A percentile compares a stretch with the other conserved stretches of the same genome.
phyloP scores from a whole-genome alignment of 2,888 invertebrate species.

The Rhorus exstirpatorius region DNA sequence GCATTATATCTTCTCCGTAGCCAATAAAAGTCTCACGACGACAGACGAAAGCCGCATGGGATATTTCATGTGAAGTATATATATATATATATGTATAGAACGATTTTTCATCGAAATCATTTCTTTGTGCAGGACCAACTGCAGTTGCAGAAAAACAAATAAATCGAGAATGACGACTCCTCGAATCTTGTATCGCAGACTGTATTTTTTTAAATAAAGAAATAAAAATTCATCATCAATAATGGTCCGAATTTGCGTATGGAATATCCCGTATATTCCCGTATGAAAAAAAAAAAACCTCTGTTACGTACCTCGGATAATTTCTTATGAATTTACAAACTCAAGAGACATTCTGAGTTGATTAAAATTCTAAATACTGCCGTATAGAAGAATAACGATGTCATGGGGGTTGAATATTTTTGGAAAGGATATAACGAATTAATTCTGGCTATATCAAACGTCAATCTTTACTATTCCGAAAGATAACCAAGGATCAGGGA shows the following conservation, averaged over 20 bases:
- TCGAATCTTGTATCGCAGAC: neutral
- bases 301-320: no score
- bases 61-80: conserved; percentile 18
- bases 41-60: neutral
- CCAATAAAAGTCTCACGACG: conserved; percentile 35
- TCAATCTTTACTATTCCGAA: conserved; percentile 1
- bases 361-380: no score
- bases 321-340: no score
- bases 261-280: no score
- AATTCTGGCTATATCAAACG: neutral
- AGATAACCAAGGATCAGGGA: conserved; percentile 18
- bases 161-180: neutral
- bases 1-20: conserved; percentile 32
- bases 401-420: neutral
- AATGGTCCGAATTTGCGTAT: no score
- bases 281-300: no score
- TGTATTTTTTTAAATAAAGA: no score
- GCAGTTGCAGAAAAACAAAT: neutral
- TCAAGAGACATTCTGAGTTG: no score
- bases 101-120: neutral
- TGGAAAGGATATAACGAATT: neutral
- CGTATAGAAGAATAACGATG: neutral
- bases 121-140: neutral
- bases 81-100: no score
- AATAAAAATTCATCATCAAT: no score